Percentiles rank a stretch among this genome's conserved stretches.
Evolutionary conservation across 1,140 invertebrate species (phyloP).

Genomic region (Triops longicaudatus): DNA sequence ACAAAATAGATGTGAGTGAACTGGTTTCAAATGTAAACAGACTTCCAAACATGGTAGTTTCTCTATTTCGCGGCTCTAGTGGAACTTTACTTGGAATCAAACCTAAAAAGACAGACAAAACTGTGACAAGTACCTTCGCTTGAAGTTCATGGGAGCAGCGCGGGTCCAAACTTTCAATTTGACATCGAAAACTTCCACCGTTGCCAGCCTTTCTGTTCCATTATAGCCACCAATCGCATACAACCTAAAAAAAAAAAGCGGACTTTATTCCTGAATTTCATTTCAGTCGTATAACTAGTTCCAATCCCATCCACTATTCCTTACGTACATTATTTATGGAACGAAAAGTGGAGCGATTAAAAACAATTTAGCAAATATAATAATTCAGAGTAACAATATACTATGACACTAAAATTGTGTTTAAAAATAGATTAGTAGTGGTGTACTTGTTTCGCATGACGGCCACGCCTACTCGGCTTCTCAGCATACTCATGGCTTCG

Average conservation of each 20-base stretch:
- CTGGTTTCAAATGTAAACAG: too few species aligned
- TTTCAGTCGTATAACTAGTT: too few species aligned
- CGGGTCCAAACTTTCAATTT: conserved; percentile 62
- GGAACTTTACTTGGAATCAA: too few species aligned
- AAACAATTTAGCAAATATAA: neutral
- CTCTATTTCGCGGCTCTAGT: too few species aligned
- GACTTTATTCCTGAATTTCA: neutral
- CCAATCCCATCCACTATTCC: too few species aligned
- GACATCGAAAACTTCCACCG: conserved; percentile 82
- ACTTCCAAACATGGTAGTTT: too few species aligned
- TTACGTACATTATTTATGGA: neutral
- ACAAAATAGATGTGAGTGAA: too few species aligned
- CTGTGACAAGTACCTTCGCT: conserved; percentile 52
- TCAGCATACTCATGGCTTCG: conserved; percentile 74
- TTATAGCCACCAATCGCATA: conserved; percentile 61
- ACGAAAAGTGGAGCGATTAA: neutral
- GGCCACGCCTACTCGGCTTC: conserved; percentile 75
- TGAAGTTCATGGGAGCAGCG: conserved; percentile 72
- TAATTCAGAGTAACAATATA: neutral
- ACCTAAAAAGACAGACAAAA: too few species aligned
- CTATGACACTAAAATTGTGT: too few species aligned
- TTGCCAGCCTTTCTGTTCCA: conserved; percentile 67
- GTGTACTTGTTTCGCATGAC: conserved; percentile 56
- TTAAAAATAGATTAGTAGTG: too few species aligned
- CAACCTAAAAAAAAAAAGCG: conserved; percentile 32